Base-by-base conservation (phyloP, 2,797 vertebrate genomes). In the Lutjanus argentimaculatus region DNA sequence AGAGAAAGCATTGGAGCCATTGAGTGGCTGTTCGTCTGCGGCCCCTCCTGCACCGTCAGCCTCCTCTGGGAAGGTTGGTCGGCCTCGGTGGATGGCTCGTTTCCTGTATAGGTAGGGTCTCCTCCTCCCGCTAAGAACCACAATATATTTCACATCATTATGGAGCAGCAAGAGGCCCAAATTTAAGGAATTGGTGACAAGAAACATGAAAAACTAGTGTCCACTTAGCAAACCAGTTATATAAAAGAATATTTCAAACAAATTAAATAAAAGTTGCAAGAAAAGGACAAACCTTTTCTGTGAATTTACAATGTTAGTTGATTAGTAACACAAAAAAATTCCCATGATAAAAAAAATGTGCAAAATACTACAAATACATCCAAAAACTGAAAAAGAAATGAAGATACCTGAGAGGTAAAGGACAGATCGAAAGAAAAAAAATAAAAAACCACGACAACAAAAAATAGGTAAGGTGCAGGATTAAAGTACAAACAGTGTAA, bases 41-140 rank as follows among this genome's bases (percentile, higher is more conserved):
- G 56, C 75, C 21, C 43, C 83, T 0, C 36, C 0, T 25, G 55
- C 55, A 25, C 85, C 82, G 4, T 96, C 95, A 0, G 89, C 84
- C 6, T 95, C 93, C 0, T 96, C 96, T 2, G 95, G 94, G 64
- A 94, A 93, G 68, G 74, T 88, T 0, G 95, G 95, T 25, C 96
- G 88, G 51, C 96, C 96, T 75, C 96, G 69, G 87, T 96, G 96
- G 85, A 97, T 96, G 17, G 96, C 96, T 3, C 95, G 91, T 85
- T 96, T 97, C 80, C 96, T 95, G 90, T 96, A 96, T 52, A 96
- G 92, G 93, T 96, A 96, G 9, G 96, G 96, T 86, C 96, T 93
- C 86, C 96, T 94, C 84, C 96, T 94, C 79, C 96, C 94, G 89
- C 96, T 96, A 85, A 85, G 82, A 63, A 90, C 79, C 87, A 92